phyloP scores from a whole-genome alignment of 2,888 invertebrate genomes.

The Anarsia innoxiella region DNA sequence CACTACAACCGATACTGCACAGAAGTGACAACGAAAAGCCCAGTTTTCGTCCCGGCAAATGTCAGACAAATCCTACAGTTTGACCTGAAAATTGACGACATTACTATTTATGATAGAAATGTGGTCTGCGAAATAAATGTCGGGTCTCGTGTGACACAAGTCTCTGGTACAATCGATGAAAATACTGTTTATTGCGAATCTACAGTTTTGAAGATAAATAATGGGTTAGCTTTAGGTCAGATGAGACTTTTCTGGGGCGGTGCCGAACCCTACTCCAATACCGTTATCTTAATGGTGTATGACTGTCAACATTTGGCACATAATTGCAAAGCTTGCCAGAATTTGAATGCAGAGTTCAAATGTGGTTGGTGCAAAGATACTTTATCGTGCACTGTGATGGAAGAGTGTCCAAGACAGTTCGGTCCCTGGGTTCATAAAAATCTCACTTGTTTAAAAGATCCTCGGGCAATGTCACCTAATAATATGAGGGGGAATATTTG shows the following conservation, averaged over 20 bases:
- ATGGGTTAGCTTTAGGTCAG: constrained; percentile 21
- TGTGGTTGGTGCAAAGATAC: constrained; percentile 31
- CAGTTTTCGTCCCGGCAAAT: constrained; percentile 27
- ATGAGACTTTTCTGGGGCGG: constrained; percentile 32
- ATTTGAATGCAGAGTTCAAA: constrained; percentile 24
- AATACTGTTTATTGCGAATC: constrained; percentile 19
- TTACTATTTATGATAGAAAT: constrained; percentile 26
- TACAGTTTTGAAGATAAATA: constrained; percentile 12
- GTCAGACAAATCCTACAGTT: constrained; percentile 24
- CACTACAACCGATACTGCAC: constrained; percentile 18
- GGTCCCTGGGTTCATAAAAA: constrained; percentile 20
- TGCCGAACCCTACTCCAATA: constrained; percentile 33
- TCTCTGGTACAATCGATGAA: constrained; percentile 17
- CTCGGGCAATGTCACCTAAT: too few relatives aligned
- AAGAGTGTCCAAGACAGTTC: constrained; percentile 26
- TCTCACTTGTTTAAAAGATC: constrained; percentile 9
- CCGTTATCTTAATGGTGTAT: constrained; percentile 29
- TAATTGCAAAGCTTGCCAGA: constrained; percentile 24
- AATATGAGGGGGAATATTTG: too few relatives aligned
- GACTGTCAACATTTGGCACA: constrained; percentile 26
- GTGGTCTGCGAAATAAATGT: constrained; percentile 28
- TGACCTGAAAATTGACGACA: constrained; percentile 28
- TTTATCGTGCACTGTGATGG: constrained; percentile 22
- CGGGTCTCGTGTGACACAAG: constrained; percentile 17
- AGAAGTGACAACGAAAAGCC: constrained; percentile 24